Evolutionary conservation across 2,113 vertebrate species (phyloP), one percentile per base, ranked within the genome.

Genomic region (Heterotis niloticus): DNA sequence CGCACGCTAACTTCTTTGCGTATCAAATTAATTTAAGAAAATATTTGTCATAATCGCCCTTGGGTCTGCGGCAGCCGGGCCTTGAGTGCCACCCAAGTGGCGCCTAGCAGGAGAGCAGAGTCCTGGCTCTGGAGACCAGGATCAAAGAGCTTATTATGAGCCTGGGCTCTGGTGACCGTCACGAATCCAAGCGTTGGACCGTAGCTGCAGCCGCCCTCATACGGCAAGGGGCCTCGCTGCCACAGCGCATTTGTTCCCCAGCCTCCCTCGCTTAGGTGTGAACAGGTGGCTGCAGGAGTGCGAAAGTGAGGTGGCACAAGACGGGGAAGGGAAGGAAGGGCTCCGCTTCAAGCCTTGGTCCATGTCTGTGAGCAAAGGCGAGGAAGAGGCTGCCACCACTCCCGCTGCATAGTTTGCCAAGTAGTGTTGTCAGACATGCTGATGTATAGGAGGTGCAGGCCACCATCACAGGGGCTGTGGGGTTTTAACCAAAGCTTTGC

Each of bases 141-240:
- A 68, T 9, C 23, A 60, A 59, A 62, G 7, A 28, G 66, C 56
- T 62, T n/a, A 62, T 76, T 80, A 68, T 64, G 7, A 76, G 17
- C 20, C 52, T 20, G 64, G 17, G 5, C 23, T 26, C 26, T 68
- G 52, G 69, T 29, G 51, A 23, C 57, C 60, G 60, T 54, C 24
- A 66, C 1, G 28, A 68, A 7, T 7, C 7, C 34, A 44, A 44
- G 34, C 34, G 2, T 7, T 44, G 34, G 34, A 26, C 16, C n/a
- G 0, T 26, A 26, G n/a, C 10, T 12, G n/a, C 65, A 26, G n/a
- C 10, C n/a, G n/a, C 65, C 65, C 2, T 67, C 5, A 67, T 26
- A 26, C 65, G 28, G 11, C 23, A n/a, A 1, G 65, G 34, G 7
- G 34, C 34, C 34, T 4, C 34, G 34, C 34, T 44, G 5, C 52